Evolutionary conservation across 1,140 invertebrate species (phyloP), one percentile per base, ranked within the genome.

Genomic region (Leptinotarsa defecta): DNA sequence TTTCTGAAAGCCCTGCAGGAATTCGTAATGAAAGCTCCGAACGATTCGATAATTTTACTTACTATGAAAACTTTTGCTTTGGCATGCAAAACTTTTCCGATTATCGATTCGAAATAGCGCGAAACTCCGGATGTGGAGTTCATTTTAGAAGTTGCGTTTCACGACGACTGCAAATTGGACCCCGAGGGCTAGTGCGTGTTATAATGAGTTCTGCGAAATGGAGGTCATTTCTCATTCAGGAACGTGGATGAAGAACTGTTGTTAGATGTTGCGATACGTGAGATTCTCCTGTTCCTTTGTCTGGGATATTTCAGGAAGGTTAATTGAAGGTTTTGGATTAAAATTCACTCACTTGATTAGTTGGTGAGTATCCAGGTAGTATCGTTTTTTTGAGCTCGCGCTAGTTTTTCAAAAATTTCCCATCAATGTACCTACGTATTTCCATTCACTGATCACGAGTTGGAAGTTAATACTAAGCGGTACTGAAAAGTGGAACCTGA

Each of bases 1-100:
- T 78, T 80, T 73, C 48, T 68, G 57, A 75, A 78, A 61, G 61
- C 78, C 75, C 77, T 73, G 74, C 72, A 76, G 74, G 78, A 80
- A 80, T 80, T 70, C 62, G 75, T 80, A 80, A 80, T 80, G 76
- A 80, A 72, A 74, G 75, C 77, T 76, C 74, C 48, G 63, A 72
- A 78, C 64, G 67, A 80, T 80, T 80, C 77, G 74, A 75, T 80
- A 80, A 80, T 78, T 80, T 78, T 77, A 74, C 74, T 74, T 77
- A 74, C 73, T 78, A 76, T 43, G 74, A 74, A 80, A 78, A 80
- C 74, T 78, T 78, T 76, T 78, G 76, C 78, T 78, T 79, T 73
- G 76, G 74, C 70, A 79, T 78, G 78, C 74, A 79, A 79, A 79
- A 78, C 74, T 76, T 78, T 67, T 20, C 68, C 74, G 67, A 76